These are phyloP conservation scores for Campylorhamphus procurvoides DNA, from an alignment of 2,113 vertebrate species.

Conservation along the genomic window DNA sequence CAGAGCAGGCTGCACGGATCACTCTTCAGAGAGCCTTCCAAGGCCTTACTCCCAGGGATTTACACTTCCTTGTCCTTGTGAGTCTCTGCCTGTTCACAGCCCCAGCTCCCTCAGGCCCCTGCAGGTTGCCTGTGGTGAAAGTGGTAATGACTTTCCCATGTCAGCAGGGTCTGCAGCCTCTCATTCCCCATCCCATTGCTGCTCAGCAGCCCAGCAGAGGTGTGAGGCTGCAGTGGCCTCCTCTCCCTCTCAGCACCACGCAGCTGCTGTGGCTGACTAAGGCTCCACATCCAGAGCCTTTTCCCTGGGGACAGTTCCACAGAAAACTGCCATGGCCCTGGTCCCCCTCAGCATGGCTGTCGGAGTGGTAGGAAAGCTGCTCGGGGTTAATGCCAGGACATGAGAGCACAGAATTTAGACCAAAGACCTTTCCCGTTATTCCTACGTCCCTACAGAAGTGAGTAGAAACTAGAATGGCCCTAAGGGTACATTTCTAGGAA, in stretches of 20 bases:
- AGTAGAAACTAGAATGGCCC: background rate
- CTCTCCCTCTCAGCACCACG: background rate
- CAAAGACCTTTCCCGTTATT: background rate
- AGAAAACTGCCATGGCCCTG: background rate
- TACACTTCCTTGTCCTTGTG: background rate
- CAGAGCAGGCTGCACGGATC: fast-evolving
- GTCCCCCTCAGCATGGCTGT: background rate
- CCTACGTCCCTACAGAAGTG: background rate
- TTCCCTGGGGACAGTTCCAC: background rate
- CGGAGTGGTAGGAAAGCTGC: background rate
- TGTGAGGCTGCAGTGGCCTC: background rate
- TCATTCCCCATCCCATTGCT: background rate
- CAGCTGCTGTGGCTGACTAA: background rate
- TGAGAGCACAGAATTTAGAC: background rate
- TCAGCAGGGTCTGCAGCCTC: background rate
- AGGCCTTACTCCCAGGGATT: background rate
- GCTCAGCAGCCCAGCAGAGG: background rate
- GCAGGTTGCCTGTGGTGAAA: background rate
- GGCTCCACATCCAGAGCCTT: background rate
- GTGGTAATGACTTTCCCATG: background rate
- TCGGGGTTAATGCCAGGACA: background rate
- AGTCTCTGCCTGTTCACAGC: background rate
- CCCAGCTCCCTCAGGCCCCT: background rate
- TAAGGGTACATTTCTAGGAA: background rate
- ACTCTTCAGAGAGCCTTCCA: background rate